Evolutionary conservation across 2,888 invertebrate genomes (phyloP).

Genomic region (Drosophila prolongata): DNA sequence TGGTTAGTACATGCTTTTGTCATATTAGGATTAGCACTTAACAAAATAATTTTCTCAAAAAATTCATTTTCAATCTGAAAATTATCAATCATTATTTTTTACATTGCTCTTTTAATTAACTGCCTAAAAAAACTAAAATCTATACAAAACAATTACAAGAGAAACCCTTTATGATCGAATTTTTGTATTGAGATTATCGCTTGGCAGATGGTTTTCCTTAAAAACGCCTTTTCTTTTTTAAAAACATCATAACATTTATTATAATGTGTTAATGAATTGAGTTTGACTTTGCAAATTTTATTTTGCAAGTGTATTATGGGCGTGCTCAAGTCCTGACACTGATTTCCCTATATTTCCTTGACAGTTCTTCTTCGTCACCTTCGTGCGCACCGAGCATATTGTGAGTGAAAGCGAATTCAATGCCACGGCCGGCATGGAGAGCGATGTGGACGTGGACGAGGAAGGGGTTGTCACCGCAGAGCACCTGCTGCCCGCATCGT

Average conservation of each 20-base stretch:
- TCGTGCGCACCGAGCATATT: conserved; percentile 74
- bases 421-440: conserved; percentile 62
- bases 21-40: not conserved
- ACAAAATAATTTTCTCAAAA: not conserved
- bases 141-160: too few relatives aligned
- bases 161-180: too few relatives aligned
- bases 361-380: conserved; percentile 70
- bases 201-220: too few relatives aligned
- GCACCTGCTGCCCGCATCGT: conserved; percentile 67
- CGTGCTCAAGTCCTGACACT: conserved; percentile 21
- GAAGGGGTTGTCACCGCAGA: conserved; percentile 62
- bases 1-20: conserved; percentile 85
- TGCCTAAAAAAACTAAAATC: too few relatives aligned
- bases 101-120: too few relatives aligned
- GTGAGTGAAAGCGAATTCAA: conserved; percentile 76
- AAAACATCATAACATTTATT: too few relatives aligned
- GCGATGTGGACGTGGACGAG: conserved; percentile 38
- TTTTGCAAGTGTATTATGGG: conserved; percentile 1
- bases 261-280: too few relatives aligned
- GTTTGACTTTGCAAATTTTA: not conserved
- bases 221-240: too few relatives aligned
- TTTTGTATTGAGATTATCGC: too few relatives aligned
- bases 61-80: too few relatives aligned
- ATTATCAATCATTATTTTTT: too few relatives aligned
- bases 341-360: conserved; percentile 16